A percentile compares a stretch with the other conserved stretches of the same genome.
These are phyloP conservation scores for Balaeniceps rex DNA, from an alignment of 2,113 vertebrate genomes.

Conservation along the genomic window DNA sequence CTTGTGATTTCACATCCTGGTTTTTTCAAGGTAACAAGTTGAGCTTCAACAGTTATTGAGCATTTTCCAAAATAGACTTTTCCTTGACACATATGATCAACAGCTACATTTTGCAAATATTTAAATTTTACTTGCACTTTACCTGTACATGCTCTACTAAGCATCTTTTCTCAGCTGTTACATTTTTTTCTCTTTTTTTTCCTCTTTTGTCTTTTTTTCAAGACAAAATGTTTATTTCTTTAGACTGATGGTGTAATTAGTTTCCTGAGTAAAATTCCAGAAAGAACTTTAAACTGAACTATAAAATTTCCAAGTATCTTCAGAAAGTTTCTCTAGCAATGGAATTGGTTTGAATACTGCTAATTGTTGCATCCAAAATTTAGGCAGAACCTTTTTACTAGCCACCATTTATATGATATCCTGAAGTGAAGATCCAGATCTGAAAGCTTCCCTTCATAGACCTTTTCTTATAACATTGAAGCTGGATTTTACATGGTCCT, in stretches of 20 bases:
- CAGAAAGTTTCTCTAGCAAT: not conserved
- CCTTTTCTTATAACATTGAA: not conserved
- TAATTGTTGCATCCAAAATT: not conserved
- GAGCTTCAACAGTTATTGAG: not conserved
- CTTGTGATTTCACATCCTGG: not conserved
- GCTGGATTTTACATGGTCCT: not conserved
- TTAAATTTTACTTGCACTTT: not conserved
- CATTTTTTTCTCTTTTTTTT: not conserved
- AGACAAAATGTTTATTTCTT: not conserved
- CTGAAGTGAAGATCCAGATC: not conserved
- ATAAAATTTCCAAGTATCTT: not conserved
- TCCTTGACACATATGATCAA: not conserved
- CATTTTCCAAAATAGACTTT: not conserved
- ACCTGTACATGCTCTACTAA: not conserved
- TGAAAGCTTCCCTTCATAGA: not conserved
- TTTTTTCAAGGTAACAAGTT: not conserved
- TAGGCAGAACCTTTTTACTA: not conserved
- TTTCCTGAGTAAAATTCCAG: not conserved
- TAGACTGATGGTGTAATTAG: not conserved
- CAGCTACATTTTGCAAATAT: not conserved
- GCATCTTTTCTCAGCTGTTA: not conserved
- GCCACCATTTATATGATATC: not conserved
- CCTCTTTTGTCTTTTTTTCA: not conserved
- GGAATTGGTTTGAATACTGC: not conserved
- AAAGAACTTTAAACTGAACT: not conserved